Percentiles rank a stretch among this genome's conserved stretches.
These are phyloP conservation scores for Geotrypetes seraphini DNA, from an alignment of 2,797 vertebrate genomes.

Conservation along the genomic window DNA sequence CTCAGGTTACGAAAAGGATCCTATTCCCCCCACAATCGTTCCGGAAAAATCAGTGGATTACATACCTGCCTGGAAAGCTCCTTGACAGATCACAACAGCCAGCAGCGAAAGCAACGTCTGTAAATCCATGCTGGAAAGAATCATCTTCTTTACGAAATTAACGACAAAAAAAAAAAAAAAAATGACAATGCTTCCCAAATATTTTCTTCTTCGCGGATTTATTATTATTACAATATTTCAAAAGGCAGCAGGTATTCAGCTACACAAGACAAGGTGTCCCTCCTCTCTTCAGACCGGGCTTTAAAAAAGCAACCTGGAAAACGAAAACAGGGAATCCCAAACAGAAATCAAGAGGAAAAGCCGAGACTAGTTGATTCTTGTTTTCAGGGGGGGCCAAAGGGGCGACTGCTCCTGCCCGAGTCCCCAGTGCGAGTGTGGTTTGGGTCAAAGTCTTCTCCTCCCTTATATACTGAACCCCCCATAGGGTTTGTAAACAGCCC, in stretches of 20 bases:
- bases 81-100: constrained; percentile 52
- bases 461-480: constrained; percentile 75
- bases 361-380: background rate
- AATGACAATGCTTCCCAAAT: too few species aligned
- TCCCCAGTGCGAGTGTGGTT: constrained; percentile 39
- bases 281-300: too few species aligned
- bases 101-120: constrained; percentile 60
- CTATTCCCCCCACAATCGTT: too few species aligned
- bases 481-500: constrained; percentile 59
- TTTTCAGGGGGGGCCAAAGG: background rate
- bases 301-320: too few species aligned
- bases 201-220: too few species aligned
- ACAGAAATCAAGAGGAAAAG: too few species aligned
- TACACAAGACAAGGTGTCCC: too few species aligned
- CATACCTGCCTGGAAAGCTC: constrained; percentile 47
- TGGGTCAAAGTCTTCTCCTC: constrained; percentile 30
- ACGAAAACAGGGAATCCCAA: too few species aligned
- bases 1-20: too few species aligned
- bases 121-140: constrained; percentile 61
- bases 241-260: too few species aligned
- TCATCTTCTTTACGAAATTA: background rate
- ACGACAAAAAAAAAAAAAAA: background rate
- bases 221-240: too few species aligned
- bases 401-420: constrained; percentile 14
- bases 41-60: too few species aligned